Evolutionary conservation across 2,113 vertebrate genomes (phyloP).

Genomic region (Erythrocebus patas): DNA sequence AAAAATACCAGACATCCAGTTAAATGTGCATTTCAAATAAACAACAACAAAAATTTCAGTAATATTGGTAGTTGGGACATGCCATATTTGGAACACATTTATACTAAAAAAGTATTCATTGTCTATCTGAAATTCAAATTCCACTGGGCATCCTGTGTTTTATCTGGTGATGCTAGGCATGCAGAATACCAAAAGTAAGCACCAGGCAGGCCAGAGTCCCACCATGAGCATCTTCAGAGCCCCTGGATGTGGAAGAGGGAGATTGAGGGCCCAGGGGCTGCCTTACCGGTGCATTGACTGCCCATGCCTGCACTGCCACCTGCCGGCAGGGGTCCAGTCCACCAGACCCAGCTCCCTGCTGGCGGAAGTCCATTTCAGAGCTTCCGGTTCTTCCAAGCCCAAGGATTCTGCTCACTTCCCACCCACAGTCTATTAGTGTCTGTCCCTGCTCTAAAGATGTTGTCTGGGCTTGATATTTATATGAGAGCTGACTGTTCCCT

Average conservation of each 20-base stretch:
- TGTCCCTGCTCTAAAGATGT: neutral
- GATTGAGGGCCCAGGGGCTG: neutral
- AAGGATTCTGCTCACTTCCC: neutral
- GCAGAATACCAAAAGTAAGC: neutral
- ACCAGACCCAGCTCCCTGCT: neutral
- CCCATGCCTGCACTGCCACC: neutral
- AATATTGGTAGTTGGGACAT: neutral
- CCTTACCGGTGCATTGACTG: too few relatives aligned
- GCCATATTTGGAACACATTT: neutral
- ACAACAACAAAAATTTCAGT: neutral
- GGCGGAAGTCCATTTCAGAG: neutral
- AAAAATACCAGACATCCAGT: neutral
- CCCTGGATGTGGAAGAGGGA: neutral
- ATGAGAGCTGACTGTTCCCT: neutral
- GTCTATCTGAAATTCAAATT: conserved; percentile 20
- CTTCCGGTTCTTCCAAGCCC: neutral
- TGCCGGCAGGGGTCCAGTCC: neutral
- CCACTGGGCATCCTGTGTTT: neutral
- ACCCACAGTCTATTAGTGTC: neutral
- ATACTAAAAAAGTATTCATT: neutral
- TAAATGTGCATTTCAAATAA: neutral
- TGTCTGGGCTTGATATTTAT: neutral
- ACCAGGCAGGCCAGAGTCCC: neutral
- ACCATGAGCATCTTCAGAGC: neutral
- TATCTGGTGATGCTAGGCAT: neutral